Base-by-base conservation (phyloP, 2,888 invertebrate genomes). In the Microplitis deprimator region DNA sequence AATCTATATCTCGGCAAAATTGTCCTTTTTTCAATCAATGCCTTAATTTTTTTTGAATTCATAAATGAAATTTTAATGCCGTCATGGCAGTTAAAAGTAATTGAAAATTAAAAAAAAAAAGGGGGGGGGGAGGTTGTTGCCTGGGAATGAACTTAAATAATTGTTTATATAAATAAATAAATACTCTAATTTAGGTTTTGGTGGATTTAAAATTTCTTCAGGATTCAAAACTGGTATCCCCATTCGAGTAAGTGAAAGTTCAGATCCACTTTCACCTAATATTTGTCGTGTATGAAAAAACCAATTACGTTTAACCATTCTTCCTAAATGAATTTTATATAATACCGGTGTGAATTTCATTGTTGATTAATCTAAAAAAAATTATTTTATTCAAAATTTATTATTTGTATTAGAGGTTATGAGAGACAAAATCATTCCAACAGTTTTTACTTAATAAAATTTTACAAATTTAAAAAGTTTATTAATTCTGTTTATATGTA, bases 291-390 rank as follows among this genome's bases (percentile, higher is more conserved):
- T 93, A 89, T 94, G 93, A 2, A 92, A 83, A 80, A 92, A 89
- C 96, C 96, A 96, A 87, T 95, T 93, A 80, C 91, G 92, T 87
- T 93, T 93, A 81, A 94, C 93, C 91, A 93, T 93, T 91, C 94
- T 93, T 67, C 92, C 95, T 82, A 95, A 92, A 86, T 96, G 94
- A 84, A 95, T 95, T 41, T 92, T 91, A 77, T 89, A 91, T 82
- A 95, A 89, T 79, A 92, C 90, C 79, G 91, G 91, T 13, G 94
- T 92, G 62, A 95, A 83, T 83, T 92, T 93, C 96, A 96, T 96
- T 88, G 87, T 87, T 85, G 1, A 38, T 73, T 68, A 17, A 50
- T 29, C 77, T 74, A 59, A 76, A 40, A 67, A 67, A 41, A 17
- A 71, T 29, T 29, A 29, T 3, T 29, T 2, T 29, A 29, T 29